phyloP scores from a whole-genome alignment of 2,113 vertebrate genomes.

The Emydura subglobosa region DNA sequence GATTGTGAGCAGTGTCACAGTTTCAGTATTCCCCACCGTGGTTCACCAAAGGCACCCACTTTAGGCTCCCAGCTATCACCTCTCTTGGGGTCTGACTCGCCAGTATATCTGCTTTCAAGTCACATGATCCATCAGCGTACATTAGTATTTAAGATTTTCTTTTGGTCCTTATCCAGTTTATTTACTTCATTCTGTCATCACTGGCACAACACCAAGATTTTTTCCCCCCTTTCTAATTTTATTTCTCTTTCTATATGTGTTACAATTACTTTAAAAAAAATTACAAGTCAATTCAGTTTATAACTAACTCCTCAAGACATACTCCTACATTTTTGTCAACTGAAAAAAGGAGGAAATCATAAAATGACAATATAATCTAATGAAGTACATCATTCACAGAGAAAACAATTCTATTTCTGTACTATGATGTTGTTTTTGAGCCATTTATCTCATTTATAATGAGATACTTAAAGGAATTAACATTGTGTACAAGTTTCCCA shows the following conservation, averaged over 20 bases:
- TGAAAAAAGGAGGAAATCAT: not conserved
- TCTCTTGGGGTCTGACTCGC: not conserved
- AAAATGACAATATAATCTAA: not conserved
- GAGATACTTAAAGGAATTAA: not conserved
- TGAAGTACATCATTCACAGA: rapidly evolving
- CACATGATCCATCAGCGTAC: rapidly evolving
- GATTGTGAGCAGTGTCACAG: too few relatives aligned
- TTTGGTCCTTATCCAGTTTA: too few relatives aligned
- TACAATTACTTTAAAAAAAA: not conserved
- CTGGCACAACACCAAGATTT: too few relatives aligned
- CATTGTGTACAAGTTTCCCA: not conserved
- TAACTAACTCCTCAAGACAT: not conserved
- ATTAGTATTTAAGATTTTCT: too few relatives aligned
- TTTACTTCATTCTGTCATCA: too few relatives aligned
- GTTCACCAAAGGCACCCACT: too few relatives aligned
- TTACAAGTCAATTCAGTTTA: not conserved
- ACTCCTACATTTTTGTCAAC: not conserved
- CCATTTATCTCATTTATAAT: not conserved
- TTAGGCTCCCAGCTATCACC: too few relatives aligned
- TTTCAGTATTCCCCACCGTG: too few relatives aligned
- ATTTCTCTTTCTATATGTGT: not conserved
- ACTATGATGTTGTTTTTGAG: not conserved
- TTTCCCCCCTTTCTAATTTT: not conserved
- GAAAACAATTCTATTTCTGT: not conserved
- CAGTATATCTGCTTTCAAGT: not conserved